These are phyloP conservation scores for Pogonocichla stellata DNA, from an alignment of 2,113 vertebrate species.

Conservation along the genomic window DNA sequence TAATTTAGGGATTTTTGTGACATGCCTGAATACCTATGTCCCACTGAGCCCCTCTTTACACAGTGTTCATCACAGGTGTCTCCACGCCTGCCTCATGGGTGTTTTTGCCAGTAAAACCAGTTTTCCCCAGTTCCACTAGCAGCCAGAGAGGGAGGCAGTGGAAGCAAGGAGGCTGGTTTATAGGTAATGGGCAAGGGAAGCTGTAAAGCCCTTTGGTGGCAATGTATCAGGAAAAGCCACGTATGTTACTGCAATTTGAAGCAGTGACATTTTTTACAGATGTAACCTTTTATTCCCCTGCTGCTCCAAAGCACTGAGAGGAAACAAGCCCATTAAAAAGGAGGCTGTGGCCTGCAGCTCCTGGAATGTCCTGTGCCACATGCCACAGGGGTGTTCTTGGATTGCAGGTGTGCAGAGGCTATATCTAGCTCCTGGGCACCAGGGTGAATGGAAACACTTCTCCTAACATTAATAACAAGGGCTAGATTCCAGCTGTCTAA, in stretches of 20 bases:
- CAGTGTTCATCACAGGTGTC: fast-evolving
- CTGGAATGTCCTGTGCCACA: background rate
- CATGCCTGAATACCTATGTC: background rate
- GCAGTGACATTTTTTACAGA: background rate
- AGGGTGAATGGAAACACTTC: background rate
- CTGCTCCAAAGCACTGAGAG: background rate
- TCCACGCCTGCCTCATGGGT: background rate
- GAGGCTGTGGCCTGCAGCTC: background rate
- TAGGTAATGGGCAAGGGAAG: background rate
- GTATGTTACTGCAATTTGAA: background rate
- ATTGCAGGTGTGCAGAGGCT: slow-evolving; percentile 9
- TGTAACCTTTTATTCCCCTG: background rate
- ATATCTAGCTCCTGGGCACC: background rate
- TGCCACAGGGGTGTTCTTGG: background rate
- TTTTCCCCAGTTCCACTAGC: background rate
- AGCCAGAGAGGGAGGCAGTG: background rate
- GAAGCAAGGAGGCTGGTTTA: background rate
- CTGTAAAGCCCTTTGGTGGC: background rate
- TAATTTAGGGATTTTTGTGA: background rate
- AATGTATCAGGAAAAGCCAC: background rate
- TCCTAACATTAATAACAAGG: background rate
- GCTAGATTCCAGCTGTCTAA: background rate
- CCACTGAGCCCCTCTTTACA: background rate
- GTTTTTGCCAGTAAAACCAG: background rate
- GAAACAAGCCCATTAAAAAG: background rate